Conservation (phyloP, 2,797 vertebrate genomes). For the Thalassophryne amazonica region DNA sequence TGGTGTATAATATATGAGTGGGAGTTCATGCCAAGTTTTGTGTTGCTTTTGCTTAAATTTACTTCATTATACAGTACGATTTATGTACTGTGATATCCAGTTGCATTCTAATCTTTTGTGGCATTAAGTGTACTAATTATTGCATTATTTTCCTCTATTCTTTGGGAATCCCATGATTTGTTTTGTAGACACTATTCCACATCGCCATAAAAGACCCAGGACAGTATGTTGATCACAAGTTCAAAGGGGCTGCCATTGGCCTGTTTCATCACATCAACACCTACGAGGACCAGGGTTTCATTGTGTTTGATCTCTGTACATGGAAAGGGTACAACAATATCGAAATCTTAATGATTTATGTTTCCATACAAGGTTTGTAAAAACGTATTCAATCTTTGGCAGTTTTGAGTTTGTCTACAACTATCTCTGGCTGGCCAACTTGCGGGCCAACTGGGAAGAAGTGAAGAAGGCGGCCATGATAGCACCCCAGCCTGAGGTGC, state of each 20-base stretch:
- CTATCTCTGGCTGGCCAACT: constrained; percentile 94
- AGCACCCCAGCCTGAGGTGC: constrained; percentile 93
- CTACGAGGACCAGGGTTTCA: constrained; percentile 90
- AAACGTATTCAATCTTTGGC: too few relatives aligned
- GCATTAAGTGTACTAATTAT: neutral
- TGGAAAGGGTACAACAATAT: constrained; percentile 89
- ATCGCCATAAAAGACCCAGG: constrained; percentile 89
- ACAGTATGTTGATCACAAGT: constrained; percentile 90
- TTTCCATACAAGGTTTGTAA: too few relatives aligned
- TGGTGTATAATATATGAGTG: too few relatives aligned
- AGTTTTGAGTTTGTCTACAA: constrained; percentile 99
- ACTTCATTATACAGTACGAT: too few relatives aligned
- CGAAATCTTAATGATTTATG: neutral
- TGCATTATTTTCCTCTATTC: neutral
- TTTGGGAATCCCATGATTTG: neutral
- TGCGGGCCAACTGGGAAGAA: constrained; percentile 94
- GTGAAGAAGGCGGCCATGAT: constrained; percentile 93
- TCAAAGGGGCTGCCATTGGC: constrained; percentile 90
- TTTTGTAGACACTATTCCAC: constrained; percentile 90
- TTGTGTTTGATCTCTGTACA: constrained; percentile 91
- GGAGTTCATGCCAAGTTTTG: too few relatives aligned
- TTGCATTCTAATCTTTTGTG: neutral
- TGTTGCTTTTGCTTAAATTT: too few relatives aligned
- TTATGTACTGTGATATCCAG: too few relatives aligned
- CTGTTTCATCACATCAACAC: constrained; percentile 98